Evolutionary conservation across 2,113 vertebrate species (phyloP), one percentile per base, ranked within the genome.

Genomic region (Xerus inauris): DNA sequence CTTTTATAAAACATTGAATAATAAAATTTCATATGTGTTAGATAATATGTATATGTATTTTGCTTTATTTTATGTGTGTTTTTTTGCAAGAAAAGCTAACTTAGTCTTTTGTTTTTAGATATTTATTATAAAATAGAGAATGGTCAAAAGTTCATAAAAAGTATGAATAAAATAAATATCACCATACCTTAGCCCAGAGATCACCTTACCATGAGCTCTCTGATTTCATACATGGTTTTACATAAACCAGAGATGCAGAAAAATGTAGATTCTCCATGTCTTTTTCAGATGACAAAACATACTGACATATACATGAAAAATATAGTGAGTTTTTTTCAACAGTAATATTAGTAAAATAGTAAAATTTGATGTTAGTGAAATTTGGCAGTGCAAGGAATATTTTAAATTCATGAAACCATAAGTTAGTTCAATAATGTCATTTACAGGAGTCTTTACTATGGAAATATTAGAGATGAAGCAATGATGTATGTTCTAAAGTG

Each of bases 71-170:
- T 80, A 72, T 86, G 17, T 40, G 32, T 76, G 19, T 51, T 77
- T 40, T 87, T 40, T 88, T 64, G 10, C 59, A 92, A 72, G 32
- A 11, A 87, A 54, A 11, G 24, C 49, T 22, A 40, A n/a, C 26
- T n/a, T 84, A 28, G 14, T 32, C 17, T 49, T 62, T 67, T 54
- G 3, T 30, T 51, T 82, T 91, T 19, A 32, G 45, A 16, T 59
- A 45, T 42, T 83, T 96, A 75, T 92, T 72, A 69, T 87, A 94
- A 88, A 94, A 88, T 88, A 49, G 45, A 10, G 8, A 40, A 26
- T 62, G 17, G 5, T 45, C 32, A 79, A 38, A 89, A 92, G 67
- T 19, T 73, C 32, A 54, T 11, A 0, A 67, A 90, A 77, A 83
- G 2, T 57, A 47, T 73, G 59, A 92, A 84, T 45, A 47, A 92